These are phyloP conservation scores for Furcifer pardalis DNA, from an alignment of 2,797 vertebrate genomes.

Conservation along the genomic window DNA sequence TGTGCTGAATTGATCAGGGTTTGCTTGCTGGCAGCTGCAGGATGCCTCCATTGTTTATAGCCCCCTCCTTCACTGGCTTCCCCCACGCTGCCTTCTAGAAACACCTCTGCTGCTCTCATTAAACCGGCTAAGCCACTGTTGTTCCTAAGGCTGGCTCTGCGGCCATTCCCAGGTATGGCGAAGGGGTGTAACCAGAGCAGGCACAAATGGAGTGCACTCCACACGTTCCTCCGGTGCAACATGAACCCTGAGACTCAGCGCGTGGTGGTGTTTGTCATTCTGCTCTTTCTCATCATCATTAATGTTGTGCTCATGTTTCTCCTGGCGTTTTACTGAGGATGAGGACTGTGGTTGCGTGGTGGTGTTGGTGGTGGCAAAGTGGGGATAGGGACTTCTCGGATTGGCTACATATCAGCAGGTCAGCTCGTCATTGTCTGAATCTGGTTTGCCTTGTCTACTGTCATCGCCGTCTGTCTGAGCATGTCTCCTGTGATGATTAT, in stretches of 20 bases:
- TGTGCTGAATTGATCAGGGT: constrained; percentile 21
- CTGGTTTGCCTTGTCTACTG: constrained; percentile 66
- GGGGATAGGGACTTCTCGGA: constrained; percentile 72
- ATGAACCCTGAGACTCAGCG: constrained; percentile 93
- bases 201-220: constrained; percentile 80
- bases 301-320: constrained; percentile 97
- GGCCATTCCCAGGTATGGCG: constrained; percentile 74
- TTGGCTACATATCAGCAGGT: constrained; percentile 65
- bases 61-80: constrained; percentile 13
- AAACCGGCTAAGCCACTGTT: constrained; percentile 21
- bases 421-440: constrained; percentile 70
- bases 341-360: constrained; percentile 43
- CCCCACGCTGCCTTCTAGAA: constrained; percentile 24
- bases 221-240: constrained; percentile 91
- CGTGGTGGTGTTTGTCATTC: constrained; percentile 93
- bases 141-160: constrained; percentile 8
- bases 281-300: constrained; percentile 95
- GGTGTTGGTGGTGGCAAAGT: background rate
- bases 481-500: constrained; percentile 38
- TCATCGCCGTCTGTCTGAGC: constrained; percentile 63
- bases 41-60: constrained; percentile 45
- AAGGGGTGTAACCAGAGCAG: constrained; percentile 78
- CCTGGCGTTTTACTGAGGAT: constrained; percentile 89
- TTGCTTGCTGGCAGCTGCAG: constrained; percentile 55
- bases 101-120: constrained; percentile 22